A percentile compares a stretch with the other conserved stretches of the same genome.
Evolutionary conservation across 2,888 invertebrate genomes (phyloP).

Genomic region (Drosophila cracens): DNA sequence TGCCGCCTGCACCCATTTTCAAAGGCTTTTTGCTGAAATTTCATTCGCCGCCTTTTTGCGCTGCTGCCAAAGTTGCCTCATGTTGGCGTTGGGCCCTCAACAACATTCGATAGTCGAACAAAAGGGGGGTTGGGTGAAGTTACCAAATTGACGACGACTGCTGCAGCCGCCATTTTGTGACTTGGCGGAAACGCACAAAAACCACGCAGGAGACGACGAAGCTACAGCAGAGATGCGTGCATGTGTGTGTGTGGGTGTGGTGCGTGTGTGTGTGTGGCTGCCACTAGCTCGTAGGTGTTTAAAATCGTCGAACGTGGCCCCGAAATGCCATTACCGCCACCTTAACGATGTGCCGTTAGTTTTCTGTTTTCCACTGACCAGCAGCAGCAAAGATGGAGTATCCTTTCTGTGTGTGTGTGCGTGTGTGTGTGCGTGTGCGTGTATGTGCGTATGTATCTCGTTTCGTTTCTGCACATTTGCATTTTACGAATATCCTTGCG

Average conservation of each 20-base stretch:
- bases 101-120: not conserved
- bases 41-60: slow-evolving; percentile 66
- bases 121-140: slow-evolving; percentile 41
- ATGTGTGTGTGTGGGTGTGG: slow-evolving; percentile 1
- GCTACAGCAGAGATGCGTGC: slow-evolving; percentile 1
- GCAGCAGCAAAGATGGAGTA: slow-evolving; percentile 57
- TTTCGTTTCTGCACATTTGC: slow-evolving; percentile 80
- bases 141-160: slow-evolving; percentile 70
- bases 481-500: slow-evolving; percentile 82
- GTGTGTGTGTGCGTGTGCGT: not conserved
- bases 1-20: slow-evolving; percentile 20
- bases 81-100: slow-evolving; percentile 9
- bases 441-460: slow-evolving; percentile 35
- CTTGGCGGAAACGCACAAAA: slow-evolving; percentile 68
- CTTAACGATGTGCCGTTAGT: slow-evolving; percentile 72
- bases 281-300: slow-evolving; percentile 61
- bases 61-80: slow-evolving; percentile 43
- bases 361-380: slow-evolving; percentile 56
- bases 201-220: slow-evolving; percentile 24
- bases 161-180: slow-evolving; percentile 75
- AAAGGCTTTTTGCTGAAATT: slow-evolving; percentile 64
- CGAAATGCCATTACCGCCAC: slow-evolving; percentile 79
- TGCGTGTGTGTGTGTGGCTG: slow-evolving; percentile 6
- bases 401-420: slow-evolving; percentile 12
- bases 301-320: slow-evolving; percentile 73